Percentiles rank a stretch among this genome's conserved stretches.
phyloP scores from a whole-genome alignment of 2,797 vertebrate species.

The Enteromius radiatus region DNA sequence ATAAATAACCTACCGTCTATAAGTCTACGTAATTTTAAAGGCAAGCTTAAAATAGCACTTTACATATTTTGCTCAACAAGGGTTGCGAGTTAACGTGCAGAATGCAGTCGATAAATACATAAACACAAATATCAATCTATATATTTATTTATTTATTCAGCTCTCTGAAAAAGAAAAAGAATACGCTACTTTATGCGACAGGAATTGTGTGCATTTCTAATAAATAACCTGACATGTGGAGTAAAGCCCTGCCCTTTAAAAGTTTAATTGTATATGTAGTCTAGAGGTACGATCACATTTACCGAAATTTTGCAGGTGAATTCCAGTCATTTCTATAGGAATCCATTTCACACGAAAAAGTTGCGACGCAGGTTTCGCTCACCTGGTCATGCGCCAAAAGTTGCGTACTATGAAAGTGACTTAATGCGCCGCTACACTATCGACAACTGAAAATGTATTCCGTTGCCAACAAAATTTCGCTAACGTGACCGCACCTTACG shows the following conservation, averaged over 20 bases:
- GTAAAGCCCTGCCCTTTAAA: constrained; percentile 56
- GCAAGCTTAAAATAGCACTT: constrained; percentile 76
- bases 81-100: constrained; percentile 80
- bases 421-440: not conserved
- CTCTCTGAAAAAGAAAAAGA: constrained; percentile 73
- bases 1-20: constrained; percentile 67
- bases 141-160: constrained; percentile 68
- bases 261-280: constrained; percentile 45
- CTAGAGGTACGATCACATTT: constrained; percentile 12
- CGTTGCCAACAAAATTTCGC: not conserved
- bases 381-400: not conserved
- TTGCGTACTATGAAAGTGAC: not conserved
- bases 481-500: not conserved
- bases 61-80: constrained; percentile 71
- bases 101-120: constrained; percentile 76
- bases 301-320: not conserved
- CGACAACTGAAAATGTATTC: not conserved
- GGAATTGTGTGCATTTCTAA: constrained; percentile 71
- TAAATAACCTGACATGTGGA: constrained; percentile 63
- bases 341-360: not conserved
- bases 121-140: constrained; percentile 75
- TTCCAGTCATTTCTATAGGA: not conserved
- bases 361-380: not conserved
- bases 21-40: constrained; percentile 66
- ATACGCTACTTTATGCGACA: constrained; percentile 79